Evolutionary conservation across 2,113 vertebrate genomes (phyloP).

Genomic region (Hirundichthys speculiger): DNA sequence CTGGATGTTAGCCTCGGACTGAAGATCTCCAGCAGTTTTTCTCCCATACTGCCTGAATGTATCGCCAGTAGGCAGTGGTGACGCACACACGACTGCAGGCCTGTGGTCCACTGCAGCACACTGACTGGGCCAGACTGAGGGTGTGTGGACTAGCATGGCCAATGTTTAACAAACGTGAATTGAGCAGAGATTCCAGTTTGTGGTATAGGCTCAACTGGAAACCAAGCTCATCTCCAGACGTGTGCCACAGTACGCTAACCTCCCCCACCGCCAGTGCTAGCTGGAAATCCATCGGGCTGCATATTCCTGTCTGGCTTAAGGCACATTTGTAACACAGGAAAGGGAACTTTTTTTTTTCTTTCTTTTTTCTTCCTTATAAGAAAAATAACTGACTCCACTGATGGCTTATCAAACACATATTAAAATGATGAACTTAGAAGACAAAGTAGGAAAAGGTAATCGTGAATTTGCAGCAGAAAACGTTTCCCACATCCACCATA

Average conservation of each 20-base stretch:
- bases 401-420: slow-evolving; percentile 4
- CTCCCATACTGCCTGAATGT: slow-evolving; percentile 55
- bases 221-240: slow-evolving; percentile 53
- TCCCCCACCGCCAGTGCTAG: slow-evolving; percentile 27
- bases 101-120: slow-evolving; percentile 60
- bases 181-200: slow-evolving; percentile 74
- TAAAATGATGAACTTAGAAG: background rate
- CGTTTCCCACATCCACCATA: slow-evolving; percentile 40
- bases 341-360: slow-evolving; percentile 5
- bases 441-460: slow-evolving; percentile 28
- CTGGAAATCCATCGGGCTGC: slow-evolving; percentile 47
- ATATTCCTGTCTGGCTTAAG: slow-evolving; percentile 48
- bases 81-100: slow-evolving; percentile 68
- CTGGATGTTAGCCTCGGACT: background rate
- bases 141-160: slow-evolving; percentile 79
- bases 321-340: slow-evolving; percentile 45
- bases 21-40: slow-evolving; percentile 21
- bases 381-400: too few species aligned
- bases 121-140: slow-evolving; percentile 80
- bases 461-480: slow-evolving; percentile 26
- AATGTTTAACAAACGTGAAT: slow-evolving; percentile 76
- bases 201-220: slow-evolving; percentile 61
- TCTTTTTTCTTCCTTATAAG: too few species aligned
- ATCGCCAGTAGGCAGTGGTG: slow-evolving; percentile 63
- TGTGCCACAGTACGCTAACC: slow-evolving; percentile 46